Evolutionary conservation across 2,797 vertebrate genomes (phyloP).

Genomic region (Sebastes glaucus): DNA sequence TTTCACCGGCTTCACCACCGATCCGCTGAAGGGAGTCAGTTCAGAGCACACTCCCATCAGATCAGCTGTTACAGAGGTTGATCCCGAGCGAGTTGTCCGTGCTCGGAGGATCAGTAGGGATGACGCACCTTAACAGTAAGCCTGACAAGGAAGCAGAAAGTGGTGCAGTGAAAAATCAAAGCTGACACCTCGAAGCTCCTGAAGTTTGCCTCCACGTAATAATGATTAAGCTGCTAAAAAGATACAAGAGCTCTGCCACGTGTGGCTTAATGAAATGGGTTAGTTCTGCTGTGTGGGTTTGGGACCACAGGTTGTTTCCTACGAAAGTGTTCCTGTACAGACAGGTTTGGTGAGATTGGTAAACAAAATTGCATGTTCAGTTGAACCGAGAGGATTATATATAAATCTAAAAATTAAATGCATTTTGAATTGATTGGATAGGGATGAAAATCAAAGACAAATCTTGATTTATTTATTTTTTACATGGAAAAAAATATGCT

Average conservation of each 20-base stretch:
- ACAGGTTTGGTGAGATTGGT: neutral
- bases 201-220: constrained; percentile 30
- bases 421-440: neutral
- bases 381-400: neutral
- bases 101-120: constrained; percentile 36
- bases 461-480: neutral
- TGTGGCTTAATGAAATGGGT: neutral
- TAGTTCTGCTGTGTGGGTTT: neutral
- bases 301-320: neutral
- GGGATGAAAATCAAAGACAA: neutral
- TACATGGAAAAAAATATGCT: neutral
- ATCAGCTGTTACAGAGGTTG: constrained; percentile 31
- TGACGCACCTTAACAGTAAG: constrained; percentile 50
- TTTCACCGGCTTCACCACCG: neutral
- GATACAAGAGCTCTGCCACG: constrained; percentile 2
- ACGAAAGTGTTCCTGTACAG: neutral
- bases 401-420: neutral
- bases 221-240: constrained; percentile 39
- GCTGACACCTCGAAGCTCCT: constrained; percentile 52
- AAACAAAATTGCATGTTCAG: neutral
- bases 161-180: constrained; percentile 46
- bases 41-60: neutral
- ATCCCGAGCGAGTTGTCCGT: constrained; percentile 21
- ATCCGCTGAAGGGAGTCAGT: neutral
- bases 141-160: constrained; percentile 16